Base-by-base conservation (phyloP, 2,797 vertebrate genomes). In the Pangasius macronema region DNA sequence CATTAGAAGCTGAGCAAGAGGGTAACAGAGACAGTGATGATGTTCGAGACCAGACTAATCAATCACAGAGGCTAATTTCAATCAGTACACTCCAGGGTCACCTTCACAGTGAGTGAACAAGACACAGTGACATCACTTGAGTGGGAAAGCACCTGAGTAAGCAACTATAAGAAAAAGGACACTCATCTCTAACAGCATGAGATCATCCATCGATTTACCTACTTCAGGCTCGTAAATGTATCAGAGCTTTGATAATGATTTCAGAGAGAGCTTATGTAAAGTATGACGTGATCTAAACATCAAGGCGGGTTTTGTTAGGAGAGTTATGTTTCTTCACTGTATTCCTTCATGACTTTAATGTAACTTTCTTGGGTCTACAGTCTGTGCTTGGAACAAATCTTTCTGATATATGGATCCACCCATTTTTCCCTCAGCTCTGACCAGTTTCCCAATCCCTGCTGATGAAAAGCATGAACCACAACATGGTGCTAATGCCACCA, bases 61-160 rank as follows among this genome's bases (percentile, higher is more conserved):
- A 82, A 88, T 91, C 83, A 88, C 51, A 42, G 88, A 90, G 81
- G 10, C 51, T 91, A 88, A 91, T 91, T 90, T 84, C 85, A 88
- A 75, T 87, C 80, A 65, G 30, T 1, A 4, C 13, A 83, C 82
- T 33, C 72, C 79, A 53, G 33, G 83, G 85, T 91, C 91, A 94
- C 93, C 90, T 93, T 94, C 89, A 92, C 86, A 92, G 85, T 90
- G 89, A 87, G 83, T 89, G 87, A 91, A 76, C 88, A 85, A 86
- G 42, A 83, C 81, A 30, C 83, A 7, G 30, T 89, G 86, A 91
- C 85, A 88, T 90, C 80, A 89, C 53, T 86, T 24, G 82, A 79
- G 87, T 85, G 90, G 87, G 86, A 91, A 90, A 86, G 39, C 73
- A 89, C 72, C 83, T 85, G 90, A 90, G 79, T 89, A 89, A 91